Conservation (phyloP, 1,140 invertebrate genomes). For the Drosophila varians region DNA sequence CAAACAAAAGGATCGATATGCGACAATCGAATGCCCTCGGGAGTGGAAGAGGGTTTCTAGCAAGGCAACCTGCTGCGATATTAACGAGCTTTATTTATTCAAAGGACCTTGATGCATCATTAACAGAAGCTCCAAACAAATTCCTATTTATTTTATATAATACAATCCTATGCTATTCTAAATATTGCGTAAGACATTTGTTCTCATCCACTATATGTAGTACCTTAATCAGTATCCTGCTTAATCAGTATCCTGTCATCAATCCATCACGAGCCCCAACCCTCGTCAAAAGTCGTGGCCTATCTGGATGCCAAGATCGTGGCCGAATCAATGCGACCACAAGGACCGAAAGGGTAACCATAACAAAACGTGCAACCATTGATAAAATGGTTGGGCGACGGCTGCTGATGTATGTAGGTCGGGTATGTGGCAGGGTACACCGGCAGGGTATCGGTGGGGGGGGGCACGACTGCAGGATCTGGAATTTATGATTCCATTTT, state of each 20-base stretch:
- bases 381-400: slow-evolving; percentile 62
- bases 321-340: slow-evolving; percentile 10
- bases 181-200: background rate
- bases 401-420: slow-evolving; percentile 67
- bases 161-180: too few relatives aligned
- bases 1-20: slow-evolving; percentile 10
- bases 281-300: slow-evolving; percentile 14
- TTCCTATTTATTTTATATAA: too few relatives aligned
- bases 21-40: slow-evolving; percentile 22
- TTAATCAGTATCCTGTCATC: slow-evolving; percentile 13
- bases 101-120: background rate
- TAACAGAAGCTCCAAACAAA: background rate
- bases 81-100: slow-evolving; percentile 8
- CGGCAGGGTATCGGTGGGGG: background rate
- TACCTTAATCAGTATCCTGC: background rate
- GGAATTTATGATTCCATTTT: slow-evolving; percentile 67
- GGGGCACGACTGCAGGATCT: slow-evolving; percentile 11
- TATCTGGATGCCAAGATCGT: slow-evolving; percentile 13
- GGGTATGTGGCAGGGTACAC: slow-evolving; percentile 6
- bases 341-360: slow-evolving; percentile 28
- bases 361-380: slow-evolving; percentile 50
- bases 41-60: background rate
- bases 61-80: background rate
- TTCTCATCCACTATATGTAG: background rate
- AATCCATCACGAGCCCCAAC: slow-evolving; percentile 19